Evolutionary conservation across 1,140 invertebrate species (phyloP).

Genomic region (Goniozus legneri): DNA sequence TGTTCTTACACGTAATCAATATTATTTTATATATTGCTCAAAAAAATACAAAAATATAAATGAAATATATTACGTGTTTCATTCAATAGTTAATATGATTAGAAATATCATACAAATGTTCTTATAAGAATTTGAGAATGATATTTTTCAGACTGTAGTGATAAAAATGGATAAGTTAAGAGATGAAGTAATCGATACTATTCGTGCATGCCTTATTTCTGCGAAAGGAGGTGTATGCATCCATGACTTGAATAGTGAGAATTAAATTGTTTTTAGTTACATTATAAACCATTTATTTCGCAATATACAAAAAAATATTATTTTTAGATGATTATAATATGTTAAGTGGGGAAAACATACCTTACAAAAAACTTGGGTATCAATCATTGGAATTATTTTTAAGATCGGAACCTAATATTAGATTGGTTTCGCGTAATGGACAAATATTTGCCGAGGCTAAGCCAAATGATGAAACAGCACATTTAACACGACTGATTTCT

Average conservation of each 20-base stretch:
- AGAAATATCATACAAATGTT: background rate
- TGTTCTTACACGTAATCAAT: background rate
- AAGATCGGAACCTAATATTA: slow-evolving; percentile 53
- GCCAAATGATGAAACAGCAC: slow-evolving; percentile 55
- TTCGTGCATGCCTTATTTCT: slow-evolving; percentile 27
- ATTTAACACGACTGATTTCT: slow-evolving; percentile 59
- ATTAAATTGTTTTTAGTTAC: background rate
- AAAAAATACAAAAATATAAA: background rate
- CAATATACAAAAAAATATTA: background rate
- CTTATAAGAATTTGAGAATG: too few species aligned
- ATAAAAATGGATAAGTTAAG: slow-evolving; percentile 9
- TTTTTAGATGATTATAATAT: slow-evolving; percentile 56
- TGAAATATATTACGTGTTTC: background rate
- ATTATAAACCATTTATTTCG: background rate
- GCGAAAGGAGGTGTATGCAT: slow-evolving; percentile 30
- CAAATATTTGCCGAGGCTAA: slow-evolving; percentile 56
- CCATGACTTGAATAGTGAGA: slow-evolving; percentile 24
- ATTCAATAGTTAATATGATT: background rate
- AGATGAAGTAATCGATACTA: slow-evolving; percentile 19
- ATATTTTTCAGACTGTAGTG: too few species aligned
- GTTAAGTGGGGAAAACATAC: slow-evolving; percentile 59
- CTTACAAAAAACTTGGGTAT: slow-evolving; percentile 59
- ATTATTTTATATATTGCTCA: background rate
- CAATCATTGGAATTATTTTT: slow-evolving; percentile 57
- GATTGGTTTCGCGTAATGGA: slow-evolving; percentile 38